A percentile compares a stretch with the other conserved stretches of the same genome.
phyloP scores from a whole-genome alignment of 2,113 vertebrate genomes.

The Taurulus bubalis region DNA sequence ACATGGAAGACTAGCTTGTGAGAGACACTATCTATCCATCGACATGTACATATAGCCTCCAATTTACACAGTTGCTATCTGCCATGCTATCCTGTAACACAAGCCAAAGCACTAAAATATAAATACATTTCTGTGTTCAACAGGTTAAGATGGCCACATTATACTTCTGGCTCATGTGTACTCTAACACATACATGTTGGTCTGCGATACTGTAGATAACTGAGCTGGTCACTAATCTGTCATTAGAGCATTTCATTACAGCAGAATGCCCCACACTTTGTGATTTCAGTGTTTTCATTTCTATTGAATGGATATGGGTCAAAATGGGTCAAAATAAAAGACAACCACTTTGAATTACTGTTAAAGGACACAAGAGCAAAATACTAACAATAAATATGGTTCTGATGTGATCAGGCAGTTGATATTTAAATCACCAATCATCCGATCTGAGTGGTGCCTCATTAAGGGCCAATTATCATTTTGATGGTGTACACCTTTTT shows the following conservation, averaged over 20 bases:
- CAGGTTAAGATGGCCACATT: neutral
- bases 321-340: no score
- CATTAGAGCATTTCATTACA: no score
- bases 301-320: neutral
- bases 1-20: conserved; percentile 37
- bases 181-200: neutral
- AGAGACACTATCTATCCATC: conserved; percentile 45
- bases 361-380: conserved; percentile 18
- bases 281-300: neutral
- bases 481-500: conserved; percentile 17
- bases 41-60: conserved; percentile 13
- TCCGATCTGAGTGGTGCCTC: conserved; percentile 12
- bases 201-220: neutral
- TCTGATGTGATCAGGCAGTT: conserved; percentile 1
- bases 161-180: neutral
- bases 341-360: neutral
- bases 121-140: neutral
- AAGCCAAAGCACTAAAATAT: conserved; percentile 1
- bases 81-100: neutral
- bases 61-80: conserved; percentile 4
- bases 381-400: neutral
- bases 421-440: conserved; percentile 52
- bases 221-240: neutral
- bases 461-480: conserved; percentile 44
- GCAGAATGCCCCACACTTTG: neutral